phyloP scores from a whole-genome alignment of 2,888 invertebrate genomes.

The Pachycephus smyrnensis region DNA sequence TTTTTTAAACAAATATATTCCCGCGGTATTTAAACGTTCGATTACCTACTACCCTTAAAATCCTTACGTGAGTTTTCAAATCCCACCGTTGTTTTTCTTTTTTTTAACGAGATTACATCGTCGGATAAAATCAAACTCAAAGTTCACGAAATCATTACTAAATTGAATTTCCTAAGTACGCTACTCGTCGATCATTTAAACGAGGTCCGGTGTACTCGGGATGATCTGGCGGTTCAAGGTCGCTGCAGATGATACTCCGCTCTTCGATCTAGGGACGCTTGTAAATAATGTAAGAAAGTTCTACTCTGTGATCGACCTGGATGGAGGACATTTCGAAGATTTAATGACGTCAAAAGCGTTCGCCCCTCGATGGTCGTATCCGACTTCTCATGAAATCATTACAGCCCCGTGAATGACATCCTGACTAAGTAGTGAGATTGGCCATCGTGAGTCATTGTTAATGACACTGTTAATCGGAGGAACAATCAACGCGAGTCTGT shows the following conservation, averaged over 20 bases:
- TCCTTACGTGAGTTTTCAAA: not conserved
- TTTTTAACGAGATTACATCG: too few relatives aligned
- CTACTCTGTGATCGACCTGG: not conserved
- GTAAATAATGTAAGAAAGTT: constrained; percentile 5
- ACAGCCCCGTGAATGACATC: not conserved
- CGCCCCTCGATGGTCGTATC: not conserved
- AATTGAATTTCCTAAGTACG: not conserved
- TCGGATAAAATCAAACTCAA: too few relatives aligned
- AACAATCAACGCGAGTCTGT: not conserved
- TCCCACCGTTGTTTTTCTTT: too few relatives aligned
- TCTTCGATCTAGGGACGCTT: not conserved
- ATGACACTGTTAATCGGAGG: not conserved
- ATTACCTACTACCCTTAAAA: not conserved
- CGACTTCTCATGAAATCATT: not conserved
- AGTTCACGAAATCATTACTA: not conserved
- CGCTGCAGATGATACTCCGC: not conserved
- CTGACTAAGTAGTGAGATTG: not conserved
- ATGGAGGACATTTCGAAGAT: not conserved
- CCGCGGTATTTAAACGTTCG: not conserved
- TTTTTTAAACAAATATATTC: not conserved
- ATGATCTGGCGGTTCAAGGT: not conserved
- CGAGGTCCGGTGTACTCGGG: not conserved
- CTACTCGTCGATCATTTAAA: not conserved
- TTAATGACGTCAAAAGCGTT: not conserved
- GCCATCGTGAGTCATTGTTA: not conserved